Conservation (phyloP, 2,797 vertebrate genomes). For the Masticophis lateralis region DNA sequence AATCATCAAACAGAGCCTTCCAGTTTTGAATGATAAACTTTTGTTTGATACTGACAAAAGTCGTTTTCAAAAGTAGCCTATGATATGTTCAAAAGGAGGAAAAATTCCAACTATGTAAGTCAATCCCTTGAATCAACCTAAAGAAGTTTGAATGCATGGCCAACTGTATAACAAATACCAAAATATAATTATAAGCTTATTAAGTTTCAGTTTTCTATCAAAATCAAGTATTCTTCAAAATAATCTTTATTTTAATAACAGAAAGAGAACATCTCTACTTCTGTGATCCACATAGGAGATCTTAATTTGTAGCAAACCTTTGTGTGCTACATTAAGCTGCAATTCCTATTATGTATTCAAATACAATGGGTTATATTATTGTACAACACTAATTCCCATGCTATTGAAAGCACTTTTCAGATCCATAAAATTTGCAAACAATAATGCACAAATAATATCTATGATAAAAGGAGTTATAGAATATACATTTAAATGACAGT, state of each 20-base stretch:
- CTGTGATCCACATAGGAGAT: neutral
- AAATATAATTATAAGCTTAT: neutral
- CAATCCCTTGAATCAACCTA: neutral
- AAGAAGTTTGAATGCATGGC: neutral
- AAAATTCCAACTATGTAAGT: neutral
- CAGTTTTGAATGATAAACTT: neutral
- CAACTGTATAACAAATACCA: neutral
- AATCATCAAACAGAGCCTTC: neutral
- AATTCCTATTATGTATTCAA: neutral
- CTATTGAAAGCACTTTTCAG: neutral
- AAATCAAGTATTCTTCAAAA: neutral
- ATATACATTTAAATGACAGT: neutral
- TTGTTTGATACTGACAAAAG: neutral
- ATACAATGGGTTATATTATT: neutral
- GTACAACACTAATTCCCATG: neutral
- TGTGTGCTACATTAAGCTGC: neutral
- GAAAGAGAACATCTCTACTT: neutral
- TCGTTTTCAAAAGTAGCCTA: neutral
- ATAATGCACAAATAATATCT: neutral
- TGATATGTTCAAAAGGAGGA: neutral
- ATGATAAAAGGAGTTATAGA: neutral
- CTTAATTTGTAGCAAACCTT: neutral
- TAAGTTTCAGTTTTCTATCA: neutral
- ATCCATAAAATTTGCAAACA: neutral
- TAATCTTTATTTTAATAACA: neutral